Evolutionary conservation across 1,140 invertebrate genomes (phyloP).

Genomic region (Dreissena rostriformis): DNA sequence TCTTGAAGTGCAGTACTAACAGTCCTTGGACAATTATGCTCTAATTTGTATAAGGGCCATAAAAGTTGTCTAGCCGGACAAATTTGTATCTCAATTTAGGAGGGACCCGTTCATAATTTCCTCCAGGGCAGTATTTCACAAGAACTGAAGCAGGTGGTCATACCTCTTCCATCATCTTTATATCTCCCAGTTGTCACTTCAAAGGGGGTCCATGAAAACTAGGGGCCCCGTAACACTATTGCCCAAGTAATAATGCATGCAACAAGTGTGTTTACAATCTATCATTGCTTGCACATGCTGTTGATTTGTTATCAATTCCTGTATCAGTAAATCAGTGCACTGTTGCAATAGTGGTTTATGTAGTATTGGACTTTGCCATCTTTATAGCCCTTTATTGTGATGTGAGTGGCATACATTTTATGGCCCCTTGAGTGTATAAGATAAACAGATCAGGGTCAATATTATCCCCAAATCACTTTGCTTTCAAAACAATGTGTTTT

Average conservation of each 20-base stretch:
- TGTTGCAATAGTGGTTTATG: constrained; percentile 8
- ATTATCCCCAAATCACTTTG: constrained; percentile 3
- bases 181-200: constrained; percentile 43
- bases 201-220: constrained; percentile 31
- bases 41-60: neutral
- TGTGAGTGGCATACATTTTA: too few relatives aligned
- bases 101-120: neutral
- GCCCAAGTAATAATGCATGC: constrained; percentile 1
- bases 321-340: neutral
- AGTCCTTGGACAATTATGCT: neutral
- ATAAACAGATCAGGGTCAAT: constrained; percentile 2
- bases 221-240: constrained; percentile 25
- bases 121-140: constrained; percentile 33
- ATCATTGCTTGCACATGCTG: constrained; percentile 27
- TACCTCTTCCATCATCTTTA: constrained; percentile 30
- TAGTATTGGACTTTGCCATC: too few relatives aligned
- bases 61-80: neutral
- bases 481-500: too few relatives aligned
- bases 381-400: too few relatives aligned
- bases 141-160: constrained; percentile 33
- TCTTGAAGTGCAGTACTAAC: neutral
- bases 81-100: neutral
- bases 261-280: constrained; percentile 18
- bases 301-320: constrained; percentile 39
- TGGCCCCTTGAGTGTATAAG: neutral